Conservation (phyloP, 2,113 vertebrate genomes). For the Spermophilus dauricus region DNA sequence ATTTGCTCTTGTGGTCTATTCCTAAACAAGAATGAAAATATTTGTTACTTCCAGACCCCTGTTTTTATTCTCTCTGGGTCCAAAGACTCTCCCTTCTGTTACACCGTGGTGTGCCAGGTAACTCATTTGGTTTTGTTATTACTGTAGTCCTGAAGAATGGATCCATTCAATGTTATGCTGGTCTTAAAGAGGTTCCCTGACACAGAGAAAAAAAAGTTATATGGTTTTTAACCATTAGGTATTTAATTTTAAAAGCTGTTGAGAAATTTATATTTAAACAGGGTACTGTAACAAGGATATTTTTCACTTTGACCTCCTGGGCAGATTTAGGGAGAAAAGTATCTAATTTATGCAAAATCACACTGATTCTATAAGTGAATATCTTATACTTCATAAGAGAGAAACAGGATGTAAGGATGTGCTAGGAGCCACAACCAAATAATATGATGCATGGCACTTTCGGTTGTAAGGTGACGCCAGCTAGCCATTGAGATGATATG, state of each 20-base stretch:
- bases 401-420: not conserved
- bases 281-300: not conserved
- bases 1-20: not conserved
- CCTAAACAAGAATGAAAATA: slow-evolving; percentile 1
- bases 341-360: not conserved
- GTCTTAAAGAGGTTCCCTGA: not conserved
- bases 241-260: not conserved
- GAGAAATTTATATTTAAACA: not conserved
- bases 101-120: not conserved
- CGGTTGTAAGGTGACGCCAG: too few species aligned
- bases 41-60: not conserved
- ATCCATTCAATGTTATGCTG: not conserved
- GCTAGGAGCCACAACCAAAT: too few species aligned
- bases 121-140: not conserved
- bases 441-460: too few species aligned
- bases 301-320: not conserved
- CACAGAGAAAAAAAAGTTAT: not conserved
- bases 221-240: not conserved
- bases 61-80: not conserved
- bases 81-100: not conserved
- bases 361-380: not conserved
- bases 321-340: not conserved
- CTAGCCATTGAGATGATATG: too few species aligned
- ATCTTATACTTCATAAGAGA: not conserved
- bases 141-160: not conserved